Percentiles rank a stretch among this genome's conserved stretches.
Evolutionary conservation across 2,113 vertebrate genomes (phyloP).

Genomic region (Hemiprocne comata): DNA sequence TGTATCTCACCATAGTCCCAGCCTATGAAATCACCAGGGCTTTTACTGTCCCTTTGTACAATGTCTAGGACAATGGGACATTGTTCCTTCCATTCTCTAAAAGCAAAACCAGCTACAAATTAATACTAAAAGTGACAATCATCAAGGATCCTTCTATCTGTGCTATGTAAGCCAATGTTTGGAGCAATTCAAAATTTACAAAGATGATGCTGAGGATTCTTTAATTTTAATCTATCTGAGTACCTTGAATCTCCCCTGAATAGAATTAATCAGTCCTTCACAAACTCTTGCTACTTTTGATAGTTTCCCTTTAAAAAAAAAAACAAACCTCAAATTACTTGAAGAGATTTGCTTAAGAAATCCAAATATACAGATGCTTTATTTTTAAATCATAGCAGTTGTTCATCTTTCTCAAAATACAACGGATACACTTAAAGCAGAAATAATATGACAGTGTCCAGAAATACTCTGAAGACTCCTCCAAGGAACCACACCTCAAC

Average conservation of each 20-base stretch:
- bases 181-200: slow-evolving; percentile 12
- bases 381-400: not conserved
- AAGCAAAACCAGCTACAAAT: not conserved
- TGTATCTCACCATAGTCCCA: not conserved
- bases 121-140: not conserved
- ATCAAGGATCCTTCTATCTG: not conserved
- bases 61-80: not conserved
- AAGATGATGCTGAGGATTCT: slow-evolving; percentile 15
- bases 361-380: not conserved
- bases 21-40: not conserved
- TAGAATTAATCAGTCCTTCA: slow-evolving; percentile 25
- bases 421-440: not conserved
- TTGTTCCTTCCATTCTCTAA: not conserved
- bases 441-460: not conserved
- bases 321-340: not conserved
- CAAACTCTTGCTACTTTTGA: slow-evolving; percentile 1
- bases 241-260: slow-evolving; percentile 21
- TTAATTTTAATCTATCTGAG: not conserved
- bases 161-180: not conserved
- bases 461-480: not conserved
- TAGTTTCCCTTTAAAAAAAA: not conserved
- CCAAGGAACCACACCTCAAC: not conserved
- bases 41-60: not conserved
- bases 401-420: not conserved
- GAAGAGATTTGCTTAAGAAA: not conserved